Conservation (phyloP, 1,140 invertebrate species). For the Drosophila repleta region DNA sequence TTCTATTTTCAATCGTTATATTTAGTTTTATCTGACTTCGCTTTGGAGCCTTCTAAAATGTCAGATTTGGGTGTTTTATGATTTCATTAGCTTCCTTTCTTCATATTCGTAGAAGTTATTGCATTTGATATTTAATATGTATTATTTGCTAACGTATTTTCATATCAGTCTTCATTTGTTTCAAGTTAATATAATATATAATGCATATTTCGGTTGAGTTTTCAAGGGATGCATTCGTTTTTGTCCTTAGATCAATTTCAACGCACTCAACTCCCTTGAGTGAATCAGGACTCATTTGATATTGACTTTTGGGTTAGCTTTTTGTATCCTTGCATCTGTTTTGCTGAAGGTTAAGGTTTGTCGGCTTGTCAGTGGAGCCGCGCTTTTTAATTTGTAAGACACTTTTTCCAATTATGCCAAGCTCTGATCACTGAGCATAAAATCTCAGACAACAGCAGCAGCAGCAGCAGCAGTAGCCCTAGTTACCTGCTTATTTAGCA, state of each 20-base stretch:
- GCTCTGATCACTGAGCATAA: slow-evolving; percentile 73
- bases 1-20: not conserved
- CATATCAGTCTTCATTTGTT: not conserved
- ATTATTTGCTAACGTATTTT: not conserved
- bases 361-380: slow-evolving; percentile 31
- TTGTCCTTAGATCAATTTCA: not conserved
- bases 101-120: too few relatives aligned
- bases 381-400: slow-evolving; percentile 45
- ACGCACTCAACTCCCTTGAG: slow-evolving; percentile 17
- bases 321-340: not conserved
- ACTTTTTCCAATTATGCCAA: slow-evolving; percentile 37
- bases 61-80: not conserved
- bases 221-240: not conserved
- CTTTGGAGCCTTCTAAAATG: not conserved
- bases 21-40: not conserved
- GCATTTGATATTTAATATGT: not conserved
- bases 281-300: slow-evolving; percentile 6
- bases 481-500: slow-evolving; percentile 73
- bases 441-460: slow-evolving; percentile 67
- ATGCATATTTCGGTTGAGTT: too few relatives aligned
- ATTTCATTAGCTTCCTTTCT: not conserved
- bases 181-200: too few relatives aligned
- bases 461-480: slow-evolving; percentile 57
- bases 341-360: slow-evolving; percentile 44
- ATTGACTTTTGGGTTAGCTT: slow-evolving; percentile 6